phyloP scores from a whole-genome alignment of 2,797 vertebrate genomes.

The Myotis planiceps region DNA sequence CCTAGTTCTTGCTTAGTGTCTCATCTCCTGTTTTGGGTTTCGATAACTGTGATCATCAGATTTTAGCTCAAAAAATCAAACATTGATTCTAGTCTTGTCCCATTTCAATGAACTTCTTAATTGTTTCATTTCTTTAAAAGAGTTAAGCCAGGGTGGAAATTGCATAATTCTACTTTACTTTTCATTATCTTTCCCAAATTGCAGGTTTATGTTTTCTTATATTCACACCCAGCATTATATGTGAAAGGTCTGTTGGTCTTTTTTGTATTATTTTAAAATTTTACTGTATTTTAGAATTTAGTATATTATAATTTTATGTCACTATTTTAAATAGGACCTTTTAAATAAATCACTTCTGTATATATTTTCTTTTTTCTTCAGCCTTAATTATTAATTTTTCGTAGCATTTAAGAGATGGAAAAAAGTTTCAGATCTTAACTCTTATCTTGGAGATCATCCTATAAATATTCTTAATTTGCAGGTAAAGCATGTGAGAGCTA shows the following conservation, averaged over 20 bases:
- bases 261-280: background rate
- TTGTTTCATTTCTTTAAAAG: background rate
- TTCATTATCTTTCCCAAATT: background rate
- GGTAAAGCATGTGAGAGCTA: background rate
- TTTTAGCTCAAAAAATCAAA: background rate
- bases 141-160: background rate
- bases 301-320: background rate
- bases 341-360: background rate
- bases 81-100: background rate
- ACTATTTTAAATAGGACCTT: background rate
- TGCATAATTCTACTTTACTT: background rate
- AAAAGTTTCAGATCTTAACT: background rate
- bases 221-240: background rate
- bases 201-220: background rate
- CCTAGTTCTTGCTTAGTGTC: background rate
- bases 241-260: background rate
- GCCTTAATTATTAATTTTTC: background rate
- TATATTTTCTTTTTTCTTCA: background rate
- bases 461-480: background rate
- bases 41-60: background rate
- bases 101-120: background rate
- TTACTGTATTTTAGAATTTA: background rate
- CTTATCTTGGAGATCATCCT: background rate
- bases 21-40: background rate
- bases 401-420: background rate